phyloP scores from a whole-genome alignment of 2,113 vertebrate genomes.

The Proterorhinus semilunaris region DNA sequence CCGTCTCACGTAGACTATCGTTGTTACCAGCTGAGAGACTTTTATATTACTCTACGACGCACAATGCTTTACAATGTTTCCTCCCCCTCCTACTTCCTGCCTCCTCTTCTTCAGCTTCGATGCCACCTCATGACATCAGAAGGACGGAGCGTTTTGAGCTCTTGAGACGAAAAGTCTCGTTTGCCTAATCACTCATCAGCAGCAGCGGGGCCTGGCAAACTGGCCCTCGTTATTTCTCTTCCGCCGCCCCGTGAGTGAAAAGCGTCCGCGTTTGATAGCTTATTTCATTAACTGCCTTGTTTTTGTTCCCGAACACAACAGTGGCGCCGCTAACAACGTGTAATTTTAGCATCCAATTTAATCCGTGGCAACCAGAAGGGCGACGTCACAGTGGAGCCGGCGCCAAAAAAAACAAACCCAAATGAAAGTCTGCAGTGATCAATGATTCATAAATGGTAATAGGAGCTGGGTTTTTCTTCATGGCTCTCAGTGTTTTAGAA shows the following conservation, averaged over 20 bases:
- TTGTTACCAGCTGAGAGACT: too few relatives aligned
- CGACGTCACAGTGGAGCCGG: slow-evolving; percentile 25
- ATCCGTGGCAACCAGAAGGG: slow-evolving; percentile 35
- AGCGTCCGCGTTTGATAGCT: slow-evolving; percentile 37
- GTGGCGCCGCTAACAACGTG: slow-evolving; percentile 37
- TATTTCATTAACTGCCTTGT: slow-evolving; percentile 52
- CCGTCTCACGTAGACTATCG: too few relatives aligned
- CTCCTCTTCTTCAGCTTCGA: too few relatives aligned
- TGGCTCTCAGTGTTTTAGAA: neutral
- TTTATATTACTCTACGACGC: too few relatives aligned
- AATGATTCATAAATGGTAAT: slow-evolving; percentile 14
- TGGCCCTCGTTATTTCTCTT: slow-evolving; percentile 18
- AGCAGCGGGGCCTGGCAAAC: neutral
- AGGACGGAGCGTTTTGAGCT: too few relatives aligned
- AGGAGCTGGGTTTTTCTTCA: neutral
- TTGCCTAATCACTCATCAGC: slow-evolving; percentile 20
- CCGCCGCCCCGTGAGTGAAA: slow-evolving; percentile 37
- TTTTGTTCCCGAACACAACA: slow-evolving; percentile 38
- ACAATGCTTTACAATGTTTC: too few relatives aligned
- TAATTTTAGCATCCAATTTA: slow-evolving; percentile 52
- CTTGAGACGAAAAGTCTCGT: neutral
- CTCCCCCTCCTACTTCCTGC: too few relatives aligned
- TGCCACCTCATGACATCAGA: too few relatives aligned
- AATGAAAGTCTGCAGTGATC: slow-evolving; percentile 14
- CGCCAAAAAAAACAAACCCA: neutral